Percentiles rank a stretch among this genome's conserved stretches.
Evolutionary conservation across 2,888 invertebrate genomes (phyloP).

Genomic region (Sinopyrophorus schimmeli): DNA sequence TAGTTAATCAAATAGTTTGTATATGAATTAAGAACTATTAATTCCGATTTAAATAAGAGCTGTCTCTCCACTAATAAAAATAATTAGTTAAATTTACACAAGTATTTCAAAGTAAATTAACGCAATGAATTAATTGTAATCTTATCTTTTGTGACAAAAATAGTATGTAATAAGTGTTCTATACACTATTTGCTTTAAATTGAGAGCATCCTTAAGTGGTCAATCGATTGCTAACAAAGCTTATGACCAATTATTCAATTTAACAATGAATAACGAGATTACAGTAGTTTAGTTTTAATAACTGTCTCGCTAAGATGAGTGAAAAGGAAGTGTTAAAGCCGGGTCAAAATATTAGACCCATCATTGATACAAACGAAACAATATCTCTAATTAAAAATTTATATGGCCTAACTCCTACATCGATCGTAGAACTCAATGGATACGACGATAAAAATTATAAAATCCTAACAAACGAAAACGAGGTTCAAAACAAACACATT

Average conservation of each 20-base stretch:
- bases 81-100: too few species aligned
- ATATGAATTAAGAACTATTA: too few species aligned
- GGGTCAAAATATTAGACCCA: slow-evolving; percentile 62
- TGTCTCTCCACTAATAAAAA: too few species aligned
- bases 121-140: not conserved
- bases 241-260: slow-evolving; percentile 18
- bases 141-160: not conserved
- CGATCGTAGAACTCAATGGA: slow-evolving; percentile 67
- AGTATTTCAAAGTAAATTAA: too few species aligned
- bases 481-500: slow-evolving; percentile 63
- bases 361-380: slow-evolving; percentile 59
- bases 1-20: too few species aligned
- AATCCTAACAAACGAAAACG: slow-evolving; percentile 62
- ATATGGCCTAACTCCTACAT: slow-evolving; percentile 65
- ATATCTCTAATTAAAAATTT: slow-evolving; percentile 60
- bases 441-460: slow-evolving; percentile 82
- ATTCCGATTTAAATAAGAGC: too few species aligned
- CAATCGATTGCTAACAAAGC: slow-evolving; percentile 7
- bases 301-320: slow-evolving; percentile 26
- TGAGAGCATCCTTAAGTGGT: not conserved
- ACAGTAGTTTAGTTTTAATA: slow-evolving; percentile 30
- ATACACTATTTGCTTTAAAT: not conserved
- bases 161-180: not conserved
- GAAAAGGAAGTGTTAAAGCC: slow-evolving; percentile 54
- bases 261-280: slow-evolving; percentile 29